Base-by-base conservation (phyloP, 2,888 invertebrate species). In the Lycaena phlaeas region DNA sequence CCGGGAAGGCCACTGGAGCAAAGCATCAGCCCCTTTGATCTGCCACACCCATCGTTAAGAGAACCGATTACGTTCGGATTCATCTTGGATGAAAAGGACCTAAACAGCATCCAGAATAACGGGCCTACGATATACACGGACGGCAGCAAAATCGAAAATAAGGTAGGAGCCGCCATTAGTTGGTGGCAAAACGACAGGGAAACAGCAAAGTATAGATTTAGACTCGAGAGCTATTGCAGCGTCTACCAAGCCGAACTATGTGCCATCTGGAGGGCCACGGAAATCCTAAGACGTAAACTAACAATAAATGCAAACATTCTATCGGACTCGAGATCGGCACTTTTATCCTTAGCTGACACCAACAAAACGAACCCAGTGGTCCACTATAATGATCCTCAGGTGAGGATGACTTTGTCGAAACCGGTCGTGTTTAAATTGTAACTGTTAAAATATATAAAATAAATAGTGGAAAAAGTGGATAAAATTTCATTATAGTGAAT, bases 231-330 rank as follows among this genome's bases (percentile, higher is more conserved):
- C 2, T 36, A 29, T 15, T 45, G 41, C 31, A 18, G 39, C 7
- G 45, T 45, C n/a, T 45, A 26, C 17, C 45, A 42, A 9, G 42
- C 42, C 3, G 42, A 45, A 10, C 15, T 45, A n/a, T 7, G 34
- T 1, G 45, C 40, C 0, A 10, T 45, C 38, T 34, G 1, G 9
- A 17, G 1, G 14, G 17, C 14, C 2, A 12, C 1, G 10, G 1
- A 2, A 25, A 17, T 3, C 27, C 10, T 2, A n/a, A 1, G 3
- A 27, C 2, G 1, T 2, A 18, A 6, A 4, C 4, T n/a, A n/a
- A n/a, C n/a, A n/a, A n/a, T n/a, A n/a, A 1, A 11, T 18, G n/a
- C 9, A 9, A 9, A 11, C 1, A 28, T 43, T 2, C 9, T 22
- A 3, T 37, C 37, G 14, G 40, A 44, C 28, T 40, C 43, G 2